Evolutionary conservation across 2,113 vertebrate genomes (phyloP), one percentile per base, ranked within the genome.

Genomic region (Peromyscus californicus): DNA sequence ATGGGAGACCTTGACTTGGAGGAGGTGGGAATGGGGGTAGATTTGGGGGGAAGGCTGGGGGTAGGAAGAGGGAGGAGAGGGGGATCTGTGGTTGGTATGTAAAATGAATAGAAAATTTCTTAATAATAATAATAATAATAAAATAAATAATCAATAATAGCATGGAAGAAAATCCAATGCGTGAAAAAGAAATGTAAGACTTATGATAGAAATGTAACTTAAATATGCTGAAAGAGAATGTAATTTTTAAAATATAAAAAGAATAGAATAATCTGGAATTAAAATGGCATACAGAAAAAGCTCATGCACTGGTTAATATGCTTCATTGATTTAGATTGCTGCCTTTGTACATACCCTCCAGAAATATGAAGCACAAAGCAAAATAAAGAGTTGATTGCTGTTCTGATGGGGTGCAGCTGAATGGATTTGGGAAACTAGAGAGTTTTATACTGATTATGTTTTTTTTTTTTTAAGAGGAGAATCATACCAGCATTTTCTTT

Each of bases 371-470:
- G 36, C 67, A 86, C 45, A 89, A 85, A 83, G 78, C 65, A 94
- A 97, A 96, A 95, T 88, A 93, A 96, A 92, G 65, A 3, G 26
- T 70, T 97, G 93, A 98, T 97, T 94, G 57, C 83, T 93, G 1
- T 90, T 96, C 90, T 94, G 57, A 42, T 95, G 83, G 29, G 22
- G 59, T 89, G 36, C 69, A 92, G 39, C 31, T 95, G 75, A 93
- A 78, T 94, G 24, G 11, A 79, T 84, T n/a, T 92, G 63, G 59
- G n/a, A 94, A 90, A 97, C 89, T 33, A 92, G 61, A 96, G 89
- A 82, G 95, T 96, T 97, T 97, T 94, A 80, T 94, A 57, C 91
- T 90, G 78, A 97, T 97, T 92, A 83, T 85, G 33, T 84, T 93
- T 65, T 96, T 13, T 54, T 89, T 75, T 89, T 67, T 94, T 16